These are phyloP conservation scores for Helicoverpa armigera DNA, from an alignment of 1,140 invertebrate species.

Conservation along the genomic window DNA sequence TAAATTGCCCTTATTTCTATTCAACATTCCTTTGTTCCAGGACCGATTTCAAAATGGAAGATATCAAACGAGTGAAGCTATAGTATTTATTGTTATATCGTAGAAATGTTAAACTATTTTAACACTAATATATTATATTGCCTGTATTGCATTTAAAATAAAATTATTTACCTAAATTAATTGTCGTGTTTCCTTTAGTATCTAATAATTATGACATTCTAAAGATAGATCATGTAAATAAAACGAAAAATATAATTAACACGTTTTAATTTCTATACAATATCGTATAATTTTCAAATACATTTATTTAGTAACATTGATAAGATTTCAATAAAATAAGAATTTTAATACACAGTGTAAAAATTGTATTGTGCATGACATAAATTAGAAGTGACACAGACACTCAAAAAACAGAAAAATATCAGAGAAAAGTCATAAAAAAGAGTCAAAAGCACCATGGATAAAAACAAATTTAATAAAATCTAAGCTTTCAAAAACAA, in stretches of 20 bases:
- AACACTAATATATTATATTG: slow-evolving; percentile 20
- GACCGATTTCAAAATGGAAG: slow-evolving; percentile 77
- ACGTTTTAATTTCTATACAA: slow-evolving; percentile 20
- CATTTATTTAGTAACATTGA: slow-evolving; percentile 30
- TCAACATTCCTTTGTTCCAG: slow-evolving; percentile 66
- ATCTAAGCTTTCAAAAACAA: neutral
- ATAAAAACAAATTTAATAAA: too few relatives aligned
- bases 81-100: slow-evolving; percentile 3
- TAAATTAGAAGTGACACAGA: neutral
- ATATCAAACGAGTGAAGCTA: slow-evolving; percentile 76
- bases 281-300: slow-evolving; percentile 13
- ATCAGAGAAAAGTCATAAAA: neutral
- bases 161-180: slow-evolving; percentile 25
- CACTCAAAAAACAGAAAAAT: neutral
- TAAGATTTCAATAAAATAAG: neutral
- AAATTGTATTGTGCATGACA: neutral
- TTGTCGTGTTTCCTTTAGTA: neutral
- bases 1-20: too few relatives aligned
- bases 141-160: slow-evolving; percentile 32
- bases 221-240: neutral
- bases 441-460: too few relatives aligned
- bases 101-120: slow-evolving; percentile 3
- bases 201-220: too few relatives aligned
- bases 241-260: slow-evolving; percentile 24
- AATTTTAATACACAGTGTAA: neutral